These are phyloP conservation scores for Panulirus ornatus DNA, from an alignment of 1,140 invertebrate species.

Conservation along the genomic window DNA sequence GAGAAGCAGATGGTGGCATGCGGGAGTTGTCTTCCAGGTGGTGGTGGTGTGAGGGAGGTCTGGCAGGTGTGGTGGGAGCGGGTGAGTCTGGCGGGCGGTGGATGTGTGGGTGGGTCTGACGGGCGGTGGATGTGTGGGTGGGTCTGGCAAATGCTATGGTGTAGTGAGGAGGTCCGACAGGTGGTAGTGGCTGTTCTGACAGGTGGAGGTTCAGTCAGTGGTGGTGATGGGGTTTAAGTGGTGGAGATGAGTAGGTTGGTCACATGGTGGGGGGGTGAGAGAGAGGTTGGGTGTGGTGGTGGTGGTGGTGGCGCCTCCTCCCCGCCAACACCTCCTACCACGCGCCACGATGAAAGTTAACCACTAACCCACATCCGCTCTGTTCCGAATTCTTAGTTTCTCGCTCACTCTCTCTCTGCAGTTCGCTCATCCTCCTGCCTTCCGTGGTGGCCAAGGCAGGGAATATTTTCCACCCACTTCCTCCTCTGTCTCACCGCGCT, in stretches of 20 bases:
- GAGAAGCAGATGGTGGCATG: too few species aligned
- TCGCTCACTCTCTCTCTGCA: slow-evolving; percentile 52
- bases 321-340: neutral
- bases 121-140: neutral
- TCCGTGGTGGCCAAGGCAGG: too few species aligned
- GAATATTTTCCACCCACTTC: too few species aligned
- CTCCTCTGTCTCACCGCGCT: too few species aligned
- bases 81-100: neutral
- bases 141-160: too few species aligned
- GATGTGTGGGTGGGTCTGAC: neutral
- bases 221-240: neutral
- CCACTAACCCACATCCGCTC: slow-evolving; percentile 49
- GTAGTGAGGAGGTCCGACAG: too few species aligned
- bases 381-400: slow-evolving; percentile 43
- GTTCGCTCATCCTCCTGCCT: slow-evolving; percentile 32
- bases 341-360: slow-evolving; percentile 40
- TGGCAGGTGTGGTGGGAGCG: neutral
- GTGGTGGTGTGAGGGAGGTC: too few species aligned
- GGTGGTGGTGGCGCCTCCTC: neutral
- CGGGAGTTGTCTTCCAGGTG: too few species aligned
- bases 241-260: neutral
- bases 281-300: neutral
- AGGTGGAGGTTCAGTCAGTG: neutral
- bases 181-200: neutral
- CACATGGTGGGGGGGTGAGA: neutral